phyloP scores from a whole-genome alignment of 2,888 invertebrate genomes.

The Drosophila sordidapex region DNA sequence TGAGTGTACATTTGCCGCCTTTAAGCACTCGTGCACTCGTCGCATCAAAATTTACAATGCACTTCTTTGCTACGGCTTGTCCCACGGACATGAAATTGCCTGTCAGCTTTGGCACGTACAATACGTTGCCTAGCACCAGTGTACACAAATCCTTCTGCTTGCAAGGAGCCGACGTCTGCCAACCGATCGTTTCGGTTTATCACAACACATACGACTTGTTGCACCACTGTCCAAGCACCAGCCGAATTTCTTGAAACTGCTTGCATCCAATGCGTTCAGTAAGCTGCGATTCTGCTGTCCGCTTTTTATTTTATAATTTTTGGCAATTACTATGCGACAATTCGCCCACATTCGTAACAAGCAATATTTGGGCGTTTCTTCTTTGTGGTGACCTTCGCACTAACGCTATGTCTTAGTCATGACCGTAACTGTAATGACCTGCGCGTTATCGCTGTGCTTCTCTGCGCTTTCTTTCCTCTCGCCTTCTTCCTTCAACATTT shows the following conservation, averaged over 20 bases:
- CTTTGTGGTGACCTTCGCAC: background rate
- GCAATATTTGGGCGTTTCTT: background rate
- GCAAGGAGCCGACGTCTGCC: too few species aligned
- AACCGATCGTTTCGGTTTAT: too few species aligned
- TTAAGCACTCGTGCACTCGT: background rate
- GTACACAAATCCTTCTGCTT: background rate
- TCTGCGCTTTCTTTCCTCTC: too few species aligned
- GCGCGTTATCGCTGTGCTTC: too few species aligned
- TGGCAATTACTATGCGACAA: too few species aligned
- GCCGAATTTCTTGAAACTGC: too few species aligned
- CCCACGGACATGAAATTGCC: constrained; percentile 3
- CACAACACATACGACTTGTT: too few species aligned
- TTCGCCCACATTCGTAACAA: background rate
- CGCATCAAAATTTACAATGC: background rate
- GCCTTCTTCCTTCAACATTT: too few species aligned
- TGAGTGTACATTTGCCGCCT: background rate
- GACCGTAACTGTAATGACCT: too few species aligned
- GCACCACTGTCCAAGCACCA: too few species aligned
- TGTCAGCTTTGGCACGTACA: background rate
- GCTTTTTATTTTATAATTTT: background rate
- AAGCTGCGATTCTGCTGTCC: too few species aligned
- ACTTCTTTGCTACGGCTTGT: background rate
- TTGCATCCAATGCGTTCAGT: too few species aligned
- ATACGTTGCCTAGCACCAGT: background rate
- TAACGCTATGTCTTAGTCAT: background rate